A percentile compares a stretch with the other conserved stretches of the same genome.
phyloP scores from a whole-genome alignment of 2,888 invertebrate species.

The Orchesella flavescens region DNA sequence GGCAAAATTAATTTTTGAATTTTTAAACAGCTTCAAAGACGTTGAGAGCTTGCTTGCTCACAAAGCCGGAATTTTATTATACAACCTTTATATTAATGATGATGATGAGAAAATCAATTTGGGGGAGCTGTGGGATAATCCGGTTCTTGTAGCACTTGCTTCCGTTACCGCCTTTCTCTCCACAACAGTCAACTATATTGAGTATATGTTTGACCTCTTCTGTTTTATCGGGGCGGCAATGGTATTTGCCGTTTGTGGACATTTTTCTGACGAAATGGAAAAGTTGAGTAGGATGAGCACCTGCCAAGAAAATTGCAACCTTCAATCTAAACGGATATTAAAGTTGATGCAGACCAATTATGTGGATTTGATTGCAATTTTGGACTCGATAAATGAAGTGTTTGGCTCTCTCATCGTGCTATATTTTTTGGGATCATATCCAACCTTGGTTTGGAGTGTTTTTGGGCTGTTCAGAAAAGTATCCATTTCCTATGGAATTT shows the following conservation, averaged over 20 bases:
- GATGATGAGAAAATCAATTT: too few relatives aligned
- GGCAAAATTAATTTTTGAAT: not conserved
- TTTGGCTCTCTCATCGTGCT: slow-evolving; percentile 37
- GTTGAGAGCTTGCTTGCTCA: not conserved
- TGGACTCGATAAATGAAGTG: slow-evolving; percentile 39
- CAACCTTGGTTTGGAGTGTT: slow-evolving; percentile 31
- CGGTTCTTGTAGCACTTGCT: too few relatives aligned
- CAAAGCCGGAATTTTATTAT: too few relatives aligned
- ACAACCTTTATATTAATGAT: too few relatives aligned
- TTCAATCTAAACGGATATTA: too few relatives aligned
- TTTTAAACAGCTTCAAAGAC: not conserved
- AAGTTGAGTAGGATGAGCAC: not conserved
- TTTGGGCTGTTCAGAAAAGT: not conserved
- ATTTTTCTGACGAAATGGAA: slow-evolving; percentile 43
- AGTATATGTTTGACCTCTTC: slow-evolving; percentile 40
- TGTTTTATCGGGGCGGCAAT: slow-evolving; percentile 51
- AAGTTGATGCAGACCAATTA: slow-evolving; percentile 29
- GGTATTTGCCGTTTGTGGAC: slow-evolving; percentile 32
- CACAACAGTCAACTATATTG: too few relatives aligned
- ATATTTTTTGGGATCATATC: slow-evolving; percentile 36
- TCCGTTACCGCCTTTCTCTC: too few relatives aligned
- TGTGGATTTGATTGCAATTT: slow-evolving; percentile 34
- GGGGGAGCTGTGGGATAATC: too few relatives aligned
- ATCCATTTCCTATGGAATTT: not conserved
- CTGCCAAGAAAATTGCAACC: too few relatives aligned